phyloP scores from a whole-genome alignment of 2,113 vertebrate species.

The Campylomormyrus numenius region DNA sequence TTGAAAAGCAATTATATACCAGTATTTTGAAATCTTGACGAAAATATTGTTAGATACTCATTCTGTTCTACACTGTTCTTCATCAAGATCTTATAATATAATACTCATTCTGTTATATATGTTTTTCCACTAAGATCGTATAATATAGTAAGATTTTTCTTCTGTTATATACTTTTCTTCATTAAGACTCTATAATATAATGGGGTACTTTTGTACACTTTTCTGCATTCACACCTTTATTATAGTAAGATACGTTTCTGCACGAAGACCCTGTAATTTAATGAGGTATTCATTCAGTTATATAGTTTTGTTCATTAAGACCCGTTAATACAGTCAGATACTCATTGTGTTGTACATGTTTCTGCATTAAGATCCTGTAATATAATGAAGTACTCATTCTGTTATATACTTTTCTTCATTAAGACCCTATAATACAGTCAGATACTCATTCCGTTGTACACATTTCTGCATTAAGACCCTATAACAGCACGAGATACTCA shows the following conservation, averaged over 20 bases:
- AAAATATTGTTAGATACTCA: background rate
- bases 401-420: background rate
- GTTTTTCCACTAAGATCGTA: too few species aligned
- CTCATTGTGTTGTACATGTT: background rate
- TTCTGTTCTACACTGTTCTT: background rate
- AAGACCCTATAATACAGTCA: background rate
- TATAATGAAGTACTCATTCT: background rate
- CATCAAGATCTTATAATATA: background rate
- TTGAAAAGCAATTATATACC: background rate
- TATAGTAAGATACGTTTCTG: background rate
- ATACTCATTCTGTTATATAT: background rate
- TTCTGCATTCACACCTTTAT: background rate
- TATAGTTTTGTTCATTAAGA: background rate
- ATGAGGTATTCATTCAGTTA: background rate
- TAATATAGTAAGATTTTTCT: too few species aligned
- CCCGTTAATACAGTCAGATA: background rate
- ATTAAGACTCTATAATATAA: background rate
- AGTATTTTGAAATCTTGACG: background rate
- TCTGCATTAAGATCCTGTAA: background rate
- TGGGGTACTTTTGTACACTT: background rate
- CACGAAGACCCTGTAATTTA: background rate
- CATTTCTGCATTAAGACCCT: background rate
- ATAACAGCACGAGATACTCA: background rate
- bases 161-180: too few species aligned
- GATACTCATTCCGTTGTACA: background rate